phyloP scores from a whole-genome alignment of 2,797 vertebrate genomes.

The Poeciliopsis presidionis region DNA sequence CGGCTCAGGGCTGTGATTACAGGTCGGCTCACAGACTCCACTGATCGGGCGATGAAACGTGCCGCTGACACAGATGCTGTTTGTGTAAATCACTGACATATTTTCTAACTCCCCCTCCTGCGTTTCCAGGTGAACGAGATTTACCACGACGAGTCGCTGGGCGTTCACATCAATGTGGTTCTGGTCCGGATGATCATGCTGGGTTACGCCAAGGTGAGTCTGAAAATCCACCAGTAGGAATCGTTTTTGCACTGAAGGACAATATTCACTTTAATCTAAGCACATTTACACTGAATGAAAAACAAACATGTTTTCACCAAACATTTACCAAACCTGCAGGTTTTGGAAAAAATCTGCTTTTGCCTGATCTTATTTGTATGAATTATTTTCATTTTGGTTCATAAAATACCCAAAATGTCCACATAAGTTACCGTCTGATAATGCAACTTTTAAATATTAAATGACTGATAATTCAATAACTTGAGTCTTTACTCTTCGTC shows the following conservation, averaged over 20 bases:
- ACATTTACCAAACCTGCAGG: too few species aligned
- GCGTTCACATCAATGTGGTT: slow-evolving; percentile 95
- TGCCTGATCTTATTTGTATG: too few species aligned
- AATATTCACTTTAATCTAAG: background rate
- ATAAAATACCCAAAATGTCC: too few species aligned
- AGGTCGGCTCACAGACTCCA: background rate
- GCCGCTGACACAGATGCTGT: background rate
- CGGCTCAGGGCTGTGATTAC: background rate
- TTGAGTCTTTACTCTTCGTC: too few species aligned
- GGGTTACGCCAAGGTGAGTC: slow-evolving; percentile 93
- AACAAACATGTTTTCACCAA: too few species aligned
- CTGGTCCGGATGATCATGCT: slow-evolving; percentile 98
- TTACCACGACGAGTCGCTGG: slow-evolving; percentile 96
- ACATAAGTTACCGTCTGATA: too few species aligned
- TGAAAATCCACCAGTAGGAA: background rate
- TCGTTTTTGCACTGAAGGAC: background rate
- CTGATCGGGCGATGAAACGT: background rate
- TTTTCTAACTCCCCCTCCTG: background rate
- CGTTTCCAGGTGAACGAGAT: slow-evolving; percentile 94
- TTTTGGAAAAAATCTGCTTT: too few species aligned
- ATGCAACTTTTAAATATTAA: too few species aligned
- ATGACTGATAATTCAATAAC: too few species aligned
- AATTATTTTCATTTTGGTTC: too few species aligned
- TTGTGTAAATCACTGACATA: background rate
- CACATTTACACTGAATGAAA: background rate